These are phyloP conservation scores for Eupsilia transversa DNA, from an alignment of 2,888 invertebrate genomes.

Conservation along the genomic window DNA sequence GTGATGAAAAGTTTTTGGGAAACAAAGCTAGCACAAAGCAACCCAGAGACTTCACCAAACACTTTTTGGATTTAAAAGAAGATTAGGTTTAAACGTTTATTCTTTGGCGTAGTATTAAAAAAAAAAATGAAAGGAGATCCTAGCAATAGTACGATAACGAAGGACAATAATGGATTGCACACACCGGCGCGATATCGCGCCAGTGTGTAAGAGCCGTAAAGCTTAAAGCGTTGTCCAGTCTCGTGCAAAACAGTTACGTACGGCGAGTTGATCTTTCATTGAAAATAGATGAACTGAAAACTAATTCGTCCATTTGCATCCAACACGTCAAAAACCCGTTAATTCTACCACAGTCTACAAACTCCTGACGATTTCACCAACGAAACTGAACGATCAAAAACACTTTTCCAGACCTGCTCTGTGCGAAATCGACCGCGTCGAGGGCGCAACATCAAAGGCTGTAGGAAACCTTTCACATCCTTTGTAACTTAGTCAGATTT, in stretches of 20 bases:
- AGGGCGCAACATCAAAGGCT: conserved; percentile 64
- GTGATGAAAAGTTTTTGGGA: not conserved
- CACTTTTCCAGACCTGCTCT: conserved; percentile 58
- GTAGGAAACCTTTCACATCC: conserved; percentile 57
- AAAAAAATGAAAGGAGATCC: too few relatives aligned
- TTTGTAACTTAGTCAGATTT: conserved; percentile 65
- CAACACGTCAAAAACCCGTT: not conserved
- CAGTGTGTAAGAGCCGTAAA: too few relatives aligned
- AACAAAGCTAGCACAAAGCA: too few relatives aligned
- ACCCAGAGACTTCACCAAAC: too few relatives aligned
- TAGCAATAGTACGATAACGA: not conserved
- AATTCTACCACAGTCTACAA: conserved; percentile 9
- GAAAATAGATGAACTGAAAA: not conserved
- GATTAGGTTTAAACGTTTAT: not conserved
- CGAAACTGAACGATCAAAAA: conserved; percentile 45
- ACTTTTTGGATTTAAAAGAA: not conserved
- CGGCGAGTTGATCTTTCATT: not conserved
- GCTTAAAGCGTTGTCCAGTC: not conserved
- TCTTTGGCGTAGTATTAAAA: not conserved
- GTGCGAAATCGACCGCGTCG: conserved; percentile 59
- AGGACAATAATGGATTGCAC: too few relatives aligned
- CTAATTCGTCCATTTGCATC: not conserved
- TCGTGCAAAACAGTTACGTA: not conserved
- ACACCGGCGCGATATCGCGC: too few relatives aligned
- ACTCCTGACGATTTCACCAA: conserved; percentile 45